A percentile compares a stretch with the other conserved stretches of the same genome.
Evolutionary conservation across 2,888 invertebrate genomes (phyloP).

Genomic region (Rhamphomyia laevipes): DNA sequence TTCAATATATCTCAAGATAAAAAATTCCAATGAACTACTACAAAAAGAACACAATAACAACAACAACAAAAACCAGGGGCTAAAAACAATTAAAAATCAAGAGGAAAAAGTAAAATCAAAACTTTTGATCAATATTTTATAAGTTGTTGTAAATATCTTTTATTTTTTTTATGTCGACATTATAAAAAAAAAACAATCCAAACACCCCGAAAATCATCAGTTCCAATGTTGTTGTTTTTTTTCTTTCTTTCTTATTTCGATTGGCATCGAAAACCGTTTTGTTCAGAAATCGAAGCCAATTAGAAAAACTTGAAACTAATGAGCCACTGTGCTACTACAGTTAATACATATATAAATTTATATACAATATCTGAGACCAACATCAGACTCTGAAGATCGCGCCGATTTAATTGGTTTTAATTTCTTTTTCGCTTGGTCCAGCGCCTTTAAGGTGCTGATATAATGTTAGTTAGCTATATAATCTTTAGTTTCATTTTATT

Average conservation of each 20-base stretch:
- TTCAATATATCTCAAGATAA: not conserved
- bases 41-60: not conserved
- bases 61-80: not conserved
- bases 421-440: slow-evolving; percentile 16
- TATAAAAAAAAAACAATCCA: not conserved
- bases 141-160: not conserved
- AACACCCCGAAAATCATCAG: not conserved
- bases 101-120: not conserved
- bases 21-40: not conserved
- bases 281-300: slow-evolving; percentile 24
- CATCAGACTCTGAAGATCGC: slow-evolving; percentile 16
- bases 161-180: not conserved
- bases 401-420: slow-evolving; percentile 27
- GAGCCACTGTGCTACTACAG: slow-evolving; percentile 23
- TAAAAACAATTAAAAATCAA: slow-evolving; percentile 2
- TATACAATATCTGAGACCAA: too few relatives aligned
- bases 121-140: not conserved
- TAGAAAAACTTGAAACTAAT: slow-evolving; percentile 26
- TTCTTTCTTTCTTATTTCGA: slow-evolving; percentile 13
- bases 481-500: too few relatives aligned
- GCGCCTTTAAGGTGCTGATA: not conserved
- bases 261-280: slow-evolving; percentile 24
- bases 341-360: slow-evolving; percentile 3
- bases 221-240: not conserved
- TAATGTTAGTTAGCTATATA: too few relatives aligned